Percentiles rank a stretch among this genome's conserved stretches.
phyloP scores from a whole-genome alignment of 2,797 vertebrate genomes.

The Propithecus perrieri region DNA sequence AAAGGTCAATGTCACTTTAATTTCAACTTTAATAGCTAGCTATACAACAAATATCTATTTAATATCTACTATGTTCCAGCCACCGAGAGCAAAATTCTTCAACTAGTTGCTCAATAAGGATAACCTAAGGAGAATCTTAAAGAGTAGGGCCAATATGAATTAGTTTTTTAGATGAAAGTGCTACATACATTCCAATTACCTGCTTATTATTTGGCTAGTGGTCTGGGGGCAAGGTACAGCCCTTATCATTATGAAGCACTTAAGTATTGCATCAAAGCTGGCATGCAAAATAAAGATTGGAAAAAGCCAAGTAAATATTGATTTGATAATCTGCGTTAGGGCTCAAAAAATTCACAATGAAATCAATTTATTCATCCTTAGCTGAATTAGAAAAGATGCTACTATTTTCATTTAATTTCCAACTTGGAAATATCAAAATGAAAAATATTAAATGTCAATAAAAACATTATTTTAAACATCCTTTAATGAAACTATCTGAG shows the following conservation, averaged over 20 bases:
- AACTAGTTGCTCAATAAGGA: neutral
- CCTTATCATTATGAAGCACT: neutral
- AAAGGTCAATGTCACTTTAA: neutral
- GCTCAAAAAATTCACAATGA: neutral
- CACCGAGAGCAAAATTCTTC: neutral
- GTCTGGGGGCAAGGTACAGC: neutral
- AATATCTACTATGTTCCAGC: neutral
- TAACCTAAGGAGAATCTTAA: neutral
- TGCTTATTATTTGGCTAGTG: neutral
- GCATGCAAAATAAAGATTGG: neutral
- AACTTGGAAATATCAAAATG: conserved; percentile 26
- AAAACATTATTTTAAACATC: conserved; percentile 38
- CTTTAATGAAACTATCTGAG: neutral
- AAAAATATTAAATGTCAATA: conserved; percentile 29
- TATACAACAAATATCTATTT: neutral
- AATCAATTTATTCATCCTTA: neutral
- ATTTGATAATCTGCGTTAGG: neutral
- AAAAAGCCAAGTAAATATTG: neutral
- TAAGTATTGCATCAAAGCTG: rapidly evolving
- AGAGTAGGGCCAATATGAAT: neutral
- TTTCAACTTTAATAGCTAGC: neutral
- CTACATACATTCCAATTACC: neutral
- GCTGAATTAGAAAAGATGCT: neutral
- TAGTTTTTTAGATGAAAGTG: neutral
- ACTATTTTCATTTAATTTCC: neutral